Base-by-base conservation (phyloP, 2,113 vertebrate genomes). In the Puffinus mauretanicus region DNA sequence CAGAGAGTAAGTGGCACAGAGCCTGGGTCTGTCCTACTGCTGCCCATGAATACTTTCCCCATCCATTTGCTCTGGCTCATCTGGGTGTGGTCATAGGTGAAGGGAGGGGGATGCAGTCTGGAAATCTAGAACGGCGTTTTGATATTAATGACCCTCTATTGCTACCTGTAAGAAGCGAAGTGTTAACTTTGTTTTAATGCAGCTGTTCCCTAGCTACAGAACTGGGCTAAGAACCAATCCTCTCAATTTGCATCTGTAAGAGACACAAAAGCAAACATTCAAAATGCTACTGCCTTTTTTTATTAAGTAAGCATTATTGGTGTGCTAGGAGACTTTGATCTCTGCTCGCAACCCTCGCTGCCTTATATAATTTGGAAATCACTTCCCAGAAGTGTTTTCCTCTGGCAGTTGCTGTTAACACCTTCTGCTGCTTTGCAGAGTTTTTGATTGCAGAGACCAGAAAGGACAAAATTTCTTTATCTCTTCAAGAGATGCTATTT, bases 1-100 rank as follows among this genome's bases (percentile, higher is more conserved):
- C 99, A 4, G 99, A 99, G 96, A 99, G 99, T 99, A 97, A 99
- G 99, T 97, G 34, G 6, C 76, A 70, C 55, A 14, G 10, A 6
- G 46, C 19, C 40, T 29, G 14, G 27, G 27, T 40, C 20, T n/a
- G 47, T 30, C 19, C 38, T 88, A 0, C 8, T 30, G 6, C 67
- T 79, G 29, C 9, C 44, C 46, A 11, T 6, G 2, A 46, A 13
- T 8, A n/a, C 70, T 29, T 81, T 62, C 20, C 30, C 72, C 57
- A 38, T 27, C 42, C 44, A 3, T 51, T 46, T 29, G 34, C 54
- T 76, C 47, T 87, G 51, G 34, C 40, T 92, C 8, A 25, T 32
- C 61, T 66, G 36, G 26, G 4, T 44, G 14, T 32, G 27, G 29
- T 22, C 26, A 20, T 16, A 8, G 21, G 7, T 38, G 61, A 90